phyloP scores from a whole-genome alignment of 2,797 vertebrate genomes.

The Anabas testudineus region DNA sequence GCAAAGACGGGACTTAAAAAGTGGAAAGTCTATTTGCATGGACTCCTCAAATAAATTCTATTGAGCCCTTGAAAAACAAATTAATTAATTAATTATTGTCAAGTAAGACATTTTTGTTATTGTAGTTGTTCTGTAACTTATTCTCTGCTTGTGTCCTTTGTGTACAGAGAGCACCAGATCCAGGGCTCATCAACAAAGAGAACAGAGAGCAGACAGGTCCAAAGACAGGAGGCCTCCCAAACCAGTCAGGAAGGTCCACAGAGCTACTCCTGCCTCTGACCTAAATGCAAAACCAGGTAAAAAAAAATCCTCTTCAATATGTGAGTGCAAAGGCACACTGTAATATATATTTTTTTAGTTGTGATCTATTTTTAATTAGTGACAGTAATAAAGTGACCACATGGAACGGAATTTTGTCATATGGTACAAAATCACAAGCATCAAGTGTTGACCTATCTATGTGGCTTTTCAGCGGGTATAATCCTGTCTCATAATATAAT shows the following conservation, averaged over 20 bases:
- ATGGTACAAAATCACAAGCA: slow-evolving; percentile 6
- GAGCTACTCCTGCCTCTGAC: slow-evolving; percentile 81
- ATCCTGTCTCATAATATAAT: not conserved
- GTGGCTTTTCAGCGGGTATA: not conserved
- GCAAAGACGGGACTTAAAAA: not conserved
- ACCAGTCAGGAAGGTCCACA: slow-evolving; percentile 91
- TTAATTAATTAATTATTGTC: too few species aligned
- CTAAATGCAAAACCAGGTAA: slow-evolving; percentile 89
- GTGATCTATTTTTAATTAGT: slow-evolving; percentile 56
- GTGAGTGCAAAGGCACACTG: not conserved
- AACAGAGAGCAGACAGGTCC: slow-evolving; percentile 59
- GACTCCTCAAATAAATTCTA: not conserved
- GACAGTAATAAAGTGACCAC: slow-evolving; percentile 43
- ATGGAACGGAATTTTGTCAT: slow-evolving; percentile 40
- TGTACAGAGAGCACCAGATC: slow-evolving; percentile 67
- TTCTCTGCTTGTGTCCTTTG: slow-evolving; percentile 15
- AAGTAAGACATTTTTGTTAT: not conserved
- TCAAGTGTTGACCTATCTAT: not conserved
- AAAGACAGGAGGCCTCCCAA: slow-evolving; percentile 79
- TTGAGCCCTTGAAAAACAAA: too few species aligned
- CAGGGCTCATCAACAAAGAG: slow-evolving; percentile 59
- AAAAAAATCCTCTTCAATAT: slow-evolving; percentile 53
- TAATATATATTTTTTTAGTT: too few species aligned
- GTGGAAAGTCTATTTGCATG: not conserved
- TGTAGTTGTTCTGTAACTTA: slow-evolving; percentile 2